These are phyloP conservation scores for Laticauda colubrina DNA, from an alignment of 2,113 vertebrate species.

Conservation along the genomic window DNA sequence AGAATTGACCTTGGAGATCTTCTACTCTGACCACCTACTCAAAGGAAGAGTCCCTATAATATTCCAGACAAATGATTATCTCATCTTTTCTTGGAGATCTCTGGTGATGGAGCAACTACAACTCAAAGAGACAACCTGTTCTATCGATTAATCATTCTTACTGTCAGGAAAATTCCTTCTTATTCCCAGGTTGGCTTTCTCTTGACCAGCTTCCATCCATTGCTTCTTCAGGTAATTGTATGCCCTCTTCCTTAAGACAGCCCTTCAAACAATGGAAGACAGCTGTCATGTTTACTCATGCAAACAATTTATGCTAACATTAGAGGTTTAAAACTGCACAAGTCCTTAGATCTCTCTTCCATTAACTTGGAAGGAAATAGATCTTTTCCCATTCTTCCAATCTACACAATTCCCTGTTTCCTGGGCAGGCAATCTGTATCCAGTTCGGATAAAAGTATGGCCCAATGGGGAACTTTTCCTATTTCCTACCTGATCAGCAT, in stretches of 20 bases:
- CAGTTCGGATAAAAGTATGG: not conserved
- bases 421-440: not conserved
- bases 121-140: not conserved
- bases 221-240: not conserved
- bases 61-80: not conserved
- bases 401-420: not conserved
- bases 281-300: not conserved
- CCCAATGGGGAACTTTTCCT: not conserved
- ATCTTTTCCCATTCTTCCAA: not conserved
- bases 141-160: not conserved
- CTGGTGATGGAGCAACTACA: not conserved
- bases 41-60: not conserved
- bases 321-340: not conserved
- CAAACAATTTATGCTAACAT: not conserved
- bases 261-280: not conserved
- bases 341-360: not conserved
- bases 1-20: too few species aligned
- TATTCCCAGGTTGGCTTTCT: not conserved
- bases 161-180: not conserved
- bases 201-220: not conserved
- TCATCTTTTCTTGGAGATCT: not conserved
- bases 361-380: not conserved
- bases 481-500: not conserved
- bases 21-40: not conserved
- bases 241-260: not conserved